phyloP scores from a whole-genome alignment of 2,113 vertebrate genomes.

The Indicator maculatus region DNA sequence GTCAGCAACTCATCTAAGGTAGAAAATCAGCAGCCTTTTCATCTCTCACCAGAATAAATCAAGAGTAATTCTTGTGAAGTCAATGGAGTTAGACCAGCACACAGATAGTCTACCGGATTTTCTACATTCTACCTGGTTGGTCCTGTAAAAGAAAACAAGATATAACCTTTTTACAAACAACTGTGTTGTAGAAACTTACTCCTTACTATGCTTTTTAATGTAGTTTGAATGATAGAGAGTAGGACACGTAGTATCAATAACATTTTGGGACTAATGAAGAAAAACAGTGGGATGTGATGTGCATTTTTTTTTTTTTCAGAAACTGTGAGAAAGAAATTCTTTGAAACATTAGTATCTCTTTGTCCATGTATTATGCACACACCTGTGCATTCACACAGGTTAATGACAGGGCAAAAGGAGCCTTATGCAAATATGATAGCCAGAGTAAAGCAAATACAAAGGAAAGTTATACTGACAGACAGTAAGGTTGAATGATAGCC shows the following conservation, averaged over 20 bases:
- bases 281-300: slow-evolving; percentile 24
- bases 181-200: background rate
- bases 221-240: slow-evolving; percentile 10
- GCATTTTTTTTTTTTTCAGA: background rate
- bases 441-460: slow-evolving; percentile 18
- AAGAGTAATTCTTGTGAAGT: background rate
- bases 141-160: slow-evolving; percentile 47
- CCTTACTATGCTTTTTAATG: slow-evolving; percentile 11
- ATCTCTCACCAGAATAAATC: background rate
- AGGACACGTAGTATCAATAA: background rate
- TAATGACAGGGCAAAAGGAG: slow-evolving; percentile 38
- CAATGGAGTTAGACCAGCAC: slow-evolving; percentile 26
- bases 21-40: slow-evolving; percentile 50
- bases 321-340: slow-evolving; percentile 8
- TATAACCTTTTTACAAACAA: background rate
- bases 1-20: slow-evolving; percentile 31
- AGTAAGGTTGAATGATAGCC: slow-evolving; percentile 38
- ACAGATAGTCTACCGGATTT: background rate
- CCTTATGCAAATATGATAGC: slow-evolving; percentile 45
- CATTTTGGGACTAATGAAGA: slow-evolving; percentile 63
- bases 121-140: background rate
- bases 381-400: slow-evolving; percentile 37
- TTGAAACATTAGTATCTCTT: slow-evolving; percentile 26
- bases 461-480: slow-evolving; percentile 19
- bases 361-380: slow-evolving; percentile 52